A percentile compares a stretch with the other conserved stretches of the same genome.
These are phyloP conservation scores for Pseudanteris insignis DNA, from an alignment of 2,888 invertebrate species.

Conservation along the genomic window DNA sequence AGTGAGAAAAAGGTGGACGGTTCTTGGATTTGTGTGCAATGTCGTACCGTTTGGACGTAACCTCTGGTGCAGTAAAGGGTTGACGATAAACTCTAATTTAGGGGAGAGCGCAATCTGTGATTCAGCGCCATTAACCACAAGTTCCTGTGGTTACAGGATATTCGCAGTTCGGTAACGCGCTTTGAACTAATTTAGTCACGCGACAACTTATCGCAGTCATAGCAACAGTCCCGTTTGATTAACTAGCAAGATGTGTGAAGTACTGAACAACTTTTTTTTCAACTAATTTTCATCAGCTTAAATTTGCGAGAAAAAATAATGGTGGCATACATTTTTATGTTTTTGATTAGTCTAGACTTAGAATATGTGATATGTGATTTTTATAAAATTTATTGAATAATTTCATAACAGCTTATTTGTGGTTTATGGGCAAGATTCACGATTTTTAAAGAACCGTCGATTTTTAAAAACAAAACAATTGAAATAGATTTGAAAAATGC, in stretches of 20 bases:
- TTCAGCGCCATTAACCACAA: conserved; percentile 63
- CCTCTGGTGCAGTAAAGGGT: conserved; percentile 43
- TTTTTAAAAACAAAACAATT: no score
- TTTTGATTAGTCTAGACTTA: no score
- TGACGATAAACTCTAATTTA: conserved; percentile 46
- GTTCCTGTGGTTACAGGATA: conserved; percentile 64
- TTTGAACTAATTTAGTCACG: conserved; percentile 45
- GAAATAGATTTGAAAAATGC: no score
- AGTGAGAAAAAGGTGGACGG: conserved; percentile 10
- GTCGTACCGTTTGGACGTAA: conserved; percentile 29
- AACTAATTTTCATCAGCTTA: no score
- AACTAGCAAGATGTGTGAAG: conserved; percentile 16
- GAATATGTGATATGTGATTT: no score
- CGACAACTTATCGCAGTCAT: conserved; percentile 42
- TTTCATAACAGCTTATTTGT: no score
- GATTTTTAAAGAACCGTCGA: no score
- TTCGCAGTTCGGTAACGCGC: conserved; percentile 41
- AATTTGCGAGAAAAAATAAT: no score
- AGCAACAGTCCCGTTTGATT: conserved; percentile 26
- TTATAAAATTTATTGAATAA: no score
- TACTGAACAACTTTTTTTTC: no score
- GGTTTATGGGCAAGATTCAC: no score
- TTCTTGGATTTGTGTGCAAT: conserved; percentile 23
- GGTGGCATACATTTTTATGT: no score
- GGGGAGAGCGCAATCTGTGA: conserved; percentile 65